Conservation (phyloP, 2,113 vertebrate species). For the Cephalophus harveyi region DNA sequence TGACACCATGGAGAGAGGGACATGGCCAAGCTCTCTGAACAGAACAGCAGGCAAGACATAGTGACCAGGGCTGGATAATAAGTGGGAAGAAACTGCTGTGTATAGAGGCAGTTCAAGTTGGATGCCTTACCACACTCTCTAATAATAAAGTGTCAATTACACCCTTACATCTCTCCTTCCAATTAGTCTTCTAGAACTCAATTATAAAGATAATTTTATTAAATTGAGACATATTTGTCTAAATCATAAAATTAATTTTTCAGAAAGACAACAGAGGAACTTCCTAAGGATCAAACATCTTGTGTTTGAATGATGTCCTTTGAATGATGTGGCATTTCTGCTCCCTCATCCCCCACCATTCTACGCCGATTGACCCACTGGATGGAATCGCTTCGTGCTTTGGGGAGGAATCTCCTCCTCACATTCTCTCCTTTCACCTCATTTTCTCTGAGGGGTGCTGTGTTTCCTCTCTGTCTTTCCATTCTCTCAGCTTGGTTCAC, state of each 20-base stretch:
- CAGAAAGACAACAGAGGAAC: background rate
- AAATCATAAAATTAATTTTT: background rate
- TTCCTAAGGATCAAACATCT: background rate
- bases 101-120: background rate
- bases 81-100: background rate
- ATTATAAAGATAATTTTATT: background rate
- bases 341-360: no score
- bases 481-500: background rate
- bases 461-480: background rate
- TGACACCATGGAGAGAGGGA: background rate
- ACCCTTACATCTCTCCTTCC: background rate
- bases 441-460: rapidly evolving
- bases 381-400: rapidly evolving
- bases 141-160: background rate
- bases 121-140: background rate
- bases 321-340: background rate
- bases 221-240: background rate
- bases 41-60: background rate
- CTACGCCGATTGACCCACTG: background rate
- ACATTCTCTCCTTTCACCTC: background rate
- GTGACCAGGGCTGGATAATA: background rate
- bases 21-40: background rate
- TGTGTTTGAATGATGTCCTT: background rate
- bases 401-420: no score
- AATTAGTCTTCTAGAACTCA: background rate